These are phyloP conservation scores for Opisthograptis luteolata DNA, from an alignment of 2,888 invertebrate genomes.

Conservation along the genomic window DNA sequence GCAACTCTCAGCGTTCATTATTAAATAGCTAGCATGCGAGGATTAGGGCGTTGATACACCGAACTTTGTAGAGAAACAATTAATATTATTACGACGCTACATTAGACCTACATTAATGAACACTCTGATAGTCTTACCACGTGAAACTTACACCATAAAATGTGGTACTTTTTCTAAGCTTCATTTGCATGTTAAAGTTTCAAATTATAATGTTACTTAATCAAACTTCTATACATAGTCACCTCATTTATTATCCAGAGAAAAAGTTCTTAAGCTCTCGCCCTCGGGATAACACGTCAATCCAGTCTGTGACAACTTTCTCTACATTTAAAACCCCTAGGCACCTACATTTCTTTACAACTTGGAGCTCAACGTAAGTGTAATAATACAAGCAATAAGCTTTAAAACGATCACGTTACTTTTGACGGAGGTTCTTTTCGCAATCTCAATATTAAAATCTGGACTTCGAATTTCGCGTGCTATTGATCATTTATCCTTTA, in stretches of 20 bases:
- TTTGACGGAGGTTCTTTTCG: conserved; percentile 38
- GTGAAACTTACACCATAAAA: conserved; percentile 12
- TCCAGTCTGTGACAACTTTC: conserved; percentile 18
- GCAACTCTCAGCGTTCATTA: conserved; percentile 47
- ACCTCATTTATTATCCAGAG: conserved; percentile 20
- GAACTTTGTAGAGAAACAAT: conserved; percentile 22
- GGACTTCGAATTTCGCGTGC: conserved; percentile 48
- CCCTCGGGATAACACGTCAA: conserved; percentile 19
- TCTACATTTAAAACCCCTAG: conserved; percentile 11
- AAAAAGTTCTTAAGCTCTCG: conserved; percentile 11
- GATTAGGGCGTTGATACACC: conserved; percentile 27
- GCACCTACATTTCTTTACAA: conserved; percentile 8
- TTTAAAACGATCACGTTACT: conserved; percentile 46
- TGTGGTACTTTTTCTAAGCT: conserved; percentile 5
- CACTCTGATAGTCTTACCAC: conserved; percentile 6
- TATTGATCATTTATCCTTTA: conserved; percentile 69
- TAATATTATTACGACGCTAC: conserved; percentile 27
- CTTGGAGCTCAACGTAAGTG: conserved; percentile 34
- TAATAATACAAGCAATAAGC: conserved; percentile 47
- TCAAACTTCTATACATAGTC: conserved; percentile 18
- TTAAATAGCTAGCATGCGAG: conserved; percentile 46
- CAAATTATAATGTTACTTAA: conserved; percentile 14
- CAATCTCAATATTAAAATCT: conserved; percentile 61
- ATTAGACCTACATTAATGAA: conserved; percentile 35
- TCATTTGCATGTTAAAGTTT: conserved; percentile 18